Base-by-base conservation (phyloP, 2,888 invertebrate genomes). In the Acleris sparsana region DNA sequence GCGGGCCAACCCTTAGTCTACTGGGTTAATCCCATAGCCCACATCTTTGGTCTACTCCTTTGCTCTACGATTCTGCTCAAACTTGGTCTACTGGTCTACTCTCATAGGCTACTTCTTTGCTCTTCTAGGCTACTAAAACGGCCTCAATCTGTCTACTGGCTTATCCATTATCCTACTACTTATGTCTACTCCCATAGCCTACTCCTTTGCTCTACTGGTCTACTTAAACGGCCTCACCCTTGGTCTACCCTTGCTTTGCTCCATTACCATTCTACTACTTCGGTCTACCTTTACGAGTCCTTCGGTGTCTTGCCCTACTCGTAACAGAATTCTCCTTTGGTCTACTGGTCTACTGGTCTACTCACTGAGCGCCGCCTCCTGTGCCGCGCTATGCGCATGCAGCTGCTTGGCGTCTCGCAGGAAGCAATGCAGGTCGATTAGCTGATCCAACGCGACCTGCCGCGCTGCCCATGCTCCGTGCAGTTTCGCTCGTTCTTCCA, bases 401-500 rank as follows among this genome's bases (percentile, higher is more conserved):
- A 99, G 94, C 84, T 97, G 97, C 79, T 97, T 97, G 16, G 98
- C 97, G 88, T 99, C 99, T 2, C 99, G 93, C 70, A 98, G 88
- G 95, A 99, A 99, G 85, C 97, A 97, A 88, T 99, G 98, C 77
- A 98, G 93, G 87, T 99, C 98, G 70, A 97, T 97, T 69, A 98
- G 94, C 85, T 99, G 98, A 83, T 98, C 97, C 51, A 98, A 87
- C 78, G 97, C 96, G 57, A 97, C 95, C 83, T 97, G 97, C 75
- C 98, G 96, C 62, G 96, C 94, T 70, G 97, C 97, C 98, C 98
- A 99, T 1, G 97, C 96, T 0, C 95, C 94, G 77, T 96, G 96
- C 29, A 98, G 92, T 62, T 95, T 95, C 66, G 96, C 95, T 0
- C 97, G 94, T 80, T 97, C 97, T 69, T 96, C 95, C 67, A 97